Conservation (phyloP, 2,797 vertebrate genomes). For the Anguilla megastoma region DNA sequence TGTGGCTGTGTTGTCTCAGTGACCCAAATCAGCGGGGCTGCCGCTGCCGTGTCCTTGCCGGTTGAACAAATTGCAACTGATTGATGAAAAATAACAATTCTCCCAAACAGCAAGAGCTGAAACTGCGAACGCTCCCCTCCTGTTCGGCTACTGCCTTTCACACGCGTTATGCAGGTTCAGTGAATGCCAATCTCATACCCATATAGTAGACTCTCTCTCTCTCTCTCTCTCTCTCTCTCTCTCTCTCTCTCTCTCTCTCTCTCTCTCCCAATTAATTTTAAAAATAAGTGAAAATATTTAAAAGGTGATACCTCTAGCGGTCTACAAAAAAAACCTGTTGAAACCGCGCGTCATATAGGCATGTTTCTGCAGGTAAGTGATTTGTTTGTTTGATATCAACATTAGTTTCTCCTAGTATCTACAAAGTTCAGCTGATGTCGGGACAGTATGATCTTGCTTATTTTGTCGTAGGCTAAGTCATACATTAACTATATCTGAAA, state of each 20-base stretch:
- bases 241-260: background rate
- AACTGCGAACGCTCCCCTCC: slow-evolving; percentile 25
- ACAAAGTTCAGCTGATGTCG: no score
- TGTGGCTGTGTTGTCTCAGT: slow-evolving; percentile 66
- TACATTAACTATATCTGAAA: background rate
- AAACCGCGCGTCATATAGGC: background rate
- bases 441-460: no score
- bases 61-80: slow-evolving; percentile 79
- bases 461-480: background rate
- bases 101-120: slow-evolving; percentile 65
- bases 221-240: no score
- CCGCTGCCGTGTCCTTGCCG: slow-evolving; percentile 74
- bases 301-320: background rate
- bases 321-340: background rate
- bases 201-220: slow-evolving; percentile 28
- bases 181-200: slow-evolving; percentile 35
- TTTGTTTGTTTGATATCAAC: no score
- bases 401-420: no score
- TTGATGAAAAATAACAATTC: slow-evolving; percentile 83
- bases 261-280: background rate
- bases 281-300: no score
- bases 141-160: background rate
- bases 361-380: no score
- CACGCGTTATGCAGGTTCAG: slow-evolving; percentile 14
- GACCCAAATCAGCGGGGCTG: slow-evolving; percentile 77